phyloP scores from a whole-genome alignment of 2,797 vertebrate genomes.

The Alexandromys oeconomus region DNA sequence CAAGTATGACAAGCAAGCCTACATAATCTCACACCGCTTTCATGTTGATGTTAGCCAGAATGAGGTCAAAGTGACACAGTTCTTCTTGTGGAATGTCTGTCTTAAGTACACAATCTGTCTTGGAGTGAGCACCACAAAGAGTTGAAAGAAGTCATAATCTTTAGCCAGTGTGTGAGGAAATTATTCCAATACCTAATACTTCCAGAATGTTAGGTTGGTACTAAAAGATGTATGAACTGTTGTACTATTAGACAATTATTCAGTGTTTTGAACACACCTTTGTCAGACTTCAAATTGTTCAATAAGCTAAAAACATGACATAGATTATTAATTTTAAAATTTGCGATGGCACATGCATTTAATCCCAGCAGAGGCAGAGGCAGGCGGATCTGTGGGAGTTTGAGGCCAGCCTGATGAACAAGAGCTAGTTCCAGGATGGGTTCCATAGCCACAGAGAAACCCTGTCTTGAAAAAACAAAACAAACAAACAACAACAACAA shows the following conservation, averaged over 20 bases:
- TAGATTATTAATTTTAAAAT: neutral
- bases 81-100: neutral
- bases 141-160: neutral
- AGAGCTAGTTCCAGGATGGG: too few species aligned
- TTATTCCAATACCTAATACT: neutral
- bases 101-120: neutral
- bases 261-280: neutral
- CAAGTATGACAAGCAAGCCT: neutral
- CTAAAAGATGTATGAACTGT: neutral
- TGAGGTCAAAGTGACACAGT: neutral
- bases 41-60: neutral
- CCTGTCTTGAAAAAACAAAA: too few species aligned
- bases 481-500: too few species aligned
- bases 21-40: neutral
- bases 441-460: too few species aligned
- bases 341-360: neutral
- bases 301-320: neutral
- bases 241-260: neutral
- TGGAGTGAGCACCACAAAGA: neutral
- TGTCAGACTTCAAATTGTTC: neutral
- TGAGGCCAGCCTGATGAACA: too few species aligned
- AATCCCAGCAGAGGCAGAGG: too few species aligned
- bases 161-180: neutral
- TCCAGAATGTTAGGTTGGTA: neutral
- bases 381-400: too few species aligned